Percentiles rank a stretch among this genome's conserved stretches.
phyloP scores from a whole-genome alignment of 1,140 invertebrate genomes.

The Listronotus bonariensis region DNA sequence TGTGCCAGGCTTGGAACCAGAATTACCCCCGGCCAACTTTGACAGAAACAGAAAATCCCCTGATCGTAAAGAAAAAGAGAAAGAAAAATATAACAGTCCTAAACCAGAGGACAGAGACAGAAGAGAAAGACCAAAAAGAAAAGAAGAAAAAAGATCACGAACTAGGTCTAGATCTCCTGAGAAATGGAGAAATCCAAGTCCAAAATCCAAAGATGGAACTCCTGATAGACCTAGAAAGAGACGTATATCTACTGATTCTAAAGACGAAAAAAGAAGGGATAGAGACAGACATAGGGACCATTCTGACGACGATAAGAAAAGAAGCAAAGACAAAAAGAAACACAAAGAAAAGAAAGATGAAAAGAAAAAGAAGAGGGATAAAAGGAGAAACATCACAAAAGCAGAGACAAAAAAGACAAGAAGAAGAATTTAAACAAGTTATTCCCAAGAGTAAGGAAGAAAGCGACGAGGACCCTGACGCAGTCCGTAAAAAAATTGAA shows the following conservation, averaged over 20 bases:
- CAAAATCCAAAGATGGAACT: slow-evolving; percentile 51
- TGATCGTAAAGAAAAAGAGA: slow-evolving; percentile 26
- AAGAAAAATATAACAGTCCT: slow-evolving; percentile 12
- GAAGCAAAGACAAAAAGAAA: slow-evolving; percentile 61
- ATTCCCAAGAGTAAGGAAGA: slow-evolving; percentile 56
- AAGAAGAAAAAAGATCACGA: slow-evolving; percentile 19
- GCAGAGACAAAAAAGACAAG: slow-evolving; percentile 57
- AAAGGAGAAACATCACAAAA: slow-evolving; percentile 58
- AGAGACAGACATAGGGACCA: slow-evolving; percentile 56
- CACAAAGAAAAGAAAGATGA: slow-evolving; percentile 62
- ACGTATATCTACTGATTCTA: slow-evolving; percentile 41
- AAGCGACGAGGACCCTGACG: slow-evolving; percentile 49
- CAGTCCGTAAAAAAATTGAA: slow-evolving; percentile 21
- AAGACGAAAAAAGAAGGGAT: slow-evolving; percentile 55
- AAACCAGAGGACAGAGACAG: slow-evolving; percentile 24
- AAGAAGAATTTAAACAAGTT: slow-evolving; percentile 58
- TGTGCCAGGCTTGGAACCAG: slow-evolving; percentile 50
- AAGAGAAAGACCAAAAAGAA: slow-evolving; percentile 24
- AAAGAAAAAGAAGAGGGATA: slow-evolving; percentile 59
- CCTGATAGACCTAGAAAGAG: slow-evolving; percentile 46
- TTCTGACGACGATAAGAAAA: slow-evolving; percentile 57
- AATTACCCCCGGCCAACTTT: slow-evolving; percentile 25
- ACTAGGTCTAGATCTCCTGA: slow-evolving; percentile 39
- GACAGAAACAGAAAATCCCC: slow-evolving; percentile 19
- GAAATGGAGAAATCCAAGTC: slow-evolving; percentile 38